Percentiles rank a stretch among this genome's conserved stretches.
These are phyloP conservation scores for Pimpla rufipes DNA, from an alignment of 2,888 invertebrate genomes.

Conservation along the genomic window DNA sequence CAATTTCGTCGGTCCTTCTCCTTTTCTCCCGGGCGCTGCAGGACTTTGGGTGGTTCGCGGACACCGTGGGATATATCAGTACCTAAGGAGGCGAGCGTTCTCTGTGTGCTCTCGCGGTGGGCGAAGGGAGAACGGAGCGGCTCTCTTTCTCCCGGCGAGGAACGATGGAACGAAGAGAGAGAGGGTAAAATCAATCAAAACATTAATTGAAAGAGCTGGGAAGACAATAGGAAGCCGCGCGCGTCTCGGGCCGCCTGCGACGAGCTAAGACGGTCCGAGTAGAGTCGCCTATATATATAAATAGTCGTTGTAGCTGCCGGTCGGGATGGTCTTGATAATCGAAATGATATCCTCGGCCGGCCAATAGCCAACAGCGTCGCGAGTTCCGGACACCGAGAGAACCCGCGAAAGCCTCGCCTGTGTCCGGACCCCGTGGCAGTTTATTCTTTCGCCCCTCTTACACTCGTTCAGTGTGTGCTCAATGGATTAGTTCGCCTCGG, in stretches of 20 bases:
- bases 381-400: slow-evolving; percentile 46
- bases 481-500: not conserved
- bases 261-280: slow-evolving; percentile 78
- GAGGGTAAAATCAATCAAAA: slow-evolving; percentile 85
- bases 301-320: slow-evolving; percentile 54
- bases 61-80: slow-evolving; percentile 53
- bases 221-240: slow-evolving; percentile 81
- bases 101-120: slow-evolving; percentile 61
- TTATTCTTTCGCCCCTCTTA: not conserved
- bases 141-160: slow-evolving; percentile 52
- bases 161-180: slow-evolving; percentile 66
- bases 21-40: slow-evolving; percentile 56
- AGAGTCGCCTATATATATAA: slow-evolving; percentile 60
- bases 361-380: slow-evolving; percentile 74
- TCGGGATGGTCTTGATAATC: slow-evolving; percentile 83
- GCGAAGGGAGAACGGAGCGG: slow-evolving; percentile 45
- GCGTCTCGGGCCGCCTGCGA: slow-evolving; percentile 54
- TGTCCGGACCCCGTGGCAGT: slow-evolving; percentile 16
- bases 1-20: slow-evolving; percentile 68
- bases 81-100: slow-evolving; percentile 45
- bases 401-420: slow-evolving; percentile 44
- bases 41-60: slow-evolving; percentile 32
- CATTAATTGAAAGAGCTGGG: slow-evolving; percentile 85
- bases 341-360: slow-evolving; percentile 81
- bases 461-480: slow-evolving; percentile 12